Evolutionary conservation across 2,888 invertebrate genomes (phyloP), one percentile per base, ranked within the genome.

Genomic region (Crocallis elinguaria): DNA sequence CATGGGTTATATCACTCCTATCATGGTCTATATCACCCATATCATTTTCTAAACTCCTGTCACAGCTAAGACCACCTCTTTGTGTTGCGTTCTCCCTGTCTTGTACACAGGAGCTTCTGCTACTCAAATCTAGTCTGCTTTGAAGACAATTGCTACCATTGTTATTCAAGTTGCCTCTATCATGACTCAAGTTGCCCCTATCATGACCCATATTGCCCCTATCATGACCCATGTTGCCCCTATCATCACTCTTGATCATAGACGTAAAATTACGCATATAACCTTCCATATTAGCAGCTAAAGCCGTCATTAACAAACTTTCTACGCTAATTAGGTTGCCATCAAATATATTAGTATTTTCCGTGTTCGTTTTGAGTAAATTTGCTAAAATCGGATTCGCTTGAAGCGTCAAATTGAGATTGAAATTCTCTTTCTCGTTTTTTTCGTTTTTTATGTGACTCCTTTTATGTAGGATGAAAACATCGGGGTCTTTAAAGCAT

Each of bases 401-500:
- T 57, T 72, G 78, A 0, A 88, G 50, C 5, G 81, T 88, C 17
- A 86, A 52, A 19, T 81, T 80, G 0, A 69, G 36, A 25, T 79
- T 70, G 2, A 72, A 65, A 35, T 86, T 86, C 35, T 86, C 86
- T 23, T 84, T 86, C 48, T 65, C 55, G 1, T 29, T 38, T 3
- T 63, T 64, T 0, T 57, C 37, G 0, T 54, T 39, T 6, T 60
- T 56, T 13, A 62, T 68, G 36, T 90, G 91, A 0, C 69, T 67
- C 0, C 90, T 55, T 55, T 79, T 82, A 45, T 91, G 90, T 2
- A 91, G 44, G 0, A 82, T 37, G 12, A 81, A 87, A 0, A 91
- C 90, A 25, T 91, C 90, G 0, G 91, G 90, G 16, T 91, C 90
- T 67, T 91, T 91, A 44, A 91, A 91, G 49, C 86, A 89, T 70